phyloP scores from a whole-genome alignment of 2,113 vertebrate genomes.

The Telmatochromis brachygnathus region DNA sequence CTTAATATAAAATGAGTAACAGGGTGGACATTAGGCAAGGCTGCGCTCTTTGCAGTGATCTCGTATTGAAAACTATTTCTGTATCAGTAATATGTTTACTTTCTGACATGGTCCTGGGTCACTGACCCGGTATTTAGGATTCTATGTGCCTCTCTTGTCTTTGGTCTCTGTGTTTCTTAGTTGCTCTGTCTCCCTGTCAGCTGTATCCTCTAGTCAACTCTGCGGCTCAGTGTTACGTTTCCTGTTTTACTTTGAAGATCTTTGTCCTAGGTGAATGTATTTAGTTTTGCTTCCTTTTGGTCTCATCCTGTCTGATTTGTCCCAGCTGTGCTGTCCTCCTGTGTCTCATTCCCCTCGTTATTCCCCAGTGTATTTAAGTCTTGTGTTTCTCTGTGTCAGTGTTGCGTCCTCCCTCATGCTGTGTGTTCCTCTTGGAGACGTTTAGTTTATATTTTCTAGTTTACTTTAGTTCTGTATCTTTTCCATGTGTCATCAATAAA shows the following conservation, averaged over 20 bases:
- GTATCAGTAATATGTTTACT: background rate
- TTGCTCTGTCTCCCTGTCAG: background rate
- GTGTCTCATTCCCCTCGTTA: background rate
- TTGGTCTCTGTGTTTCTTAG: background rate
- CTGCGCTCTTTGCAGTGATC: background rate
- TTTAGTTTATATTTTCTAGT: background rate
- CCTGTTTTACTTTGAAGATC: background rate
- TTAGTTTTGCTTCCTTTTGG: background rate
- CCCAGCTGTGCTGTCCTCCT: background rate
- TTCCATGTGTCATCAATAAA: background rate
- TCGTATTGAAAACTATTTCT: background rate
- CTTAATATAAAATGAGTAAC: background rate
- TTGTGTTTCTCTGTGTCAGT: background rate
- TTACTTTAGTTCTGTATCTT: background rate
- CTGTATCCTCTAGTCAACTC: background rate
- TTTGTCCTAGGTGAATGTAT: background rate
- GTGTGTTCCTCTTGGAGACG: background rate
- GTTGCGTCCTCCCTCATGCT: background rate
- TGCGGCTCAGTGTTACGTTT: background rate
- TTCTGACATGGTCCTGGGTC: background rate
- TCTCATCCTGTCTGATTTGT: background rate
- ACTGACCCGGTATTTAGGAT: background rate
- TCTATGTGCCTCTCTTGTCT: background rate
- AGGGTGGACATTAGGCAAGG: background rate
- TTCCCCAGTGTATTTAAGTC: background rate